Conservation (phyloP, 2,888 invertebrate species). For the Heliconius charithonia region DNA sequence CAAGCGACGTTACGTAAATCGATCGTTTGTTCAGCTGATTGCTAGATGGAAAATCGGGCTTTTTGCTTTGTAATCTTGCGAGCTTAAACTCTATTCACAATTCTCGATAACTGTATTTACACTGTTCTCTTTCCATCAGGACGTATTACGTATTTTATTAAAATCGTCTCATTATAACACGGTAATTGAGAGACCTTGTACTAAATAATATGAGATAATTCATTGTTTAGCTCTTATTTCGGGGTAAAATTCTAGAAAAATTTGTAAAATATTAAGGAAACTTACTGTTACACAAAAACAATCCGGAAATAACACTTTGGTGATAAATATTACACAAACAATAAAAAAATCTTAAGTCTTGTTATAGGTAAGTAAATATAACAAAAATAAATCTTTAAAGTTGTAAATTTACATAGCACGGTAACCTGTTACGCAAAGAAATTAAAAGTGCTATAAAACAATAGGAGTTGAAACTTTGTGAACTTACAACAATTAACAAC, state of each 20-base stretch:
- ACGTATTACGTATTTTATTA: conserved; percentile 30
- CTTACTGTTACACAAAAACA: not conserved
- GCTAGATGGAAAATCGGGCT: conserved; percentile 69
- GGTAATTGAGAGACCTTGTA: too few relatives aligned
- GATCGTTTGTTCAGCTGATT: conserved; percentile 76
- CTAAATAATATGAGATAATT: not conserved
- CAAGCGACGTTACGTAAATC: conserved; percentile 71
- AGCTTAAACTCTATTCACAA: conserved; percentile 48
- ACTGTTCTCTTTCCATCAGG: conserved; percentile 29
- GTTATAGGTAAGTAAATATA: not conserved
- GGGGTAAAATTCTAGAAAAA: not conserved
- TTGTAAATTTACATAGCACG: not conserved
- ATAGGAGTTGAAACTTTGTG: conserved; percentile 64
- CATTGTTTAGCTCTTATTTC: not conserved
- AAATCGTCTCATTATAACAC: conserved; percentile 20
- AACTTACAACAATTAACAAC: conserved; percentile 61
- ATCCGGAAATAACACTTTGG: not conserved
- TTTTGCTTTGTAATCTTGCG: conserved; percentile 66
- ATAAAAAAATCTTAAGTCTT: not conserved
- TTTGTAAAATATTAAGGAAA: not conserved
- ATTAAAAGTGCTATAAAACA: conserved; percentile 63
- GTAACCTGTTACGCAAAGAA: conserved; percentile 32
- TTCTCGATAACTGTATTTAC: conserved; percentile 36
- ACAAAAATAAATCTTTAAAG: conserved; percentile 12
- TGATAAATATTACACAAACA: not conserved